Evolutionary conservation across 2,888 invertebrate species (phyloP), one percentile per base, ranked within the genome.

Genomic region (Himalopsyche kuldschensis): DNA sequence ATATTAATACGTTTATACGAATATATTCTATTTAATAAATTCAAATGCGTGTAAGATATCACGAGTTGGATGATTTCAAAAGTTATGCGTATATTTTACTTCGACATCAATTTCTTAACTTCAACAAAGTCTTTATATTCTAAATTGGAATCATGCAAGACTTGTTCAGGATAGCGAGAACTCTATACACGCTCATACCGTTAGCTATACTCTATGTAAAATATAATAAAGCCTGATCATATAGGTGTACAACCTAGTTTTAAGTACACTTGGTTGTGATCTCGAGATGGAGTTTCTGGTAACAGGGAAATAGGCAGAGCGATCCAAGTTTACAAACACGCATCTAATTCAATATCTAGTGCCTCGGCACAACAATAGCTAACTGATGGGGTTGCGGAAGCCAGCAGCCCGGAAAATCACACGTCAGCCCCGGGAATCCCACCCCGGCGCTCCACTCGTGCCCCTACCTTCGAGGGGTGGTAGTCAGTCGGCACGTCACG

Each of bases 331-430:
- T 48, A 81, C 82, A 81, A 85, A 84, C 83, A 84, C 55, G 78
- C 83, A 79, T 79, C 83, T 85, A 85, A 83, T 85, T 85, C 85
- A 77, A 83, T 84, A 81, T 47, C 55, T 55, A 69, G 81, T 41
- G 76, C 35, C 47, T 48, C 30, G 47, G 48, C 77, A 46, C 83
- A 75, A 85, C 83, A 85, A 85, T 85, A 79, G 84, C 30, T 30
- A n/a, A 20, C 30, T 85, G 85, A 85, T 83, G 85, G 85, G 83
- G 81, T 79, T 78, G 85, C 75, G 82, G 78, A 27, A 75, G 78
- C 55, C 85, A 77, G 78, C 85, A 31, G 82, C 81, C 78, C 76
- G 83, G 85, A 85, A 85, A 85, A 85, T 85, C 85, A 85, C 84
- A 84, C 84, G 84, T 80, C 84, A 82, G 75, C 84, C 80, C 84